A percentile compares a stretch with the other conserved stretches of the same genome.
Conservation (phyloP, 2,797 vertebrate species). For the Tiaroga cobitis region DNA sequence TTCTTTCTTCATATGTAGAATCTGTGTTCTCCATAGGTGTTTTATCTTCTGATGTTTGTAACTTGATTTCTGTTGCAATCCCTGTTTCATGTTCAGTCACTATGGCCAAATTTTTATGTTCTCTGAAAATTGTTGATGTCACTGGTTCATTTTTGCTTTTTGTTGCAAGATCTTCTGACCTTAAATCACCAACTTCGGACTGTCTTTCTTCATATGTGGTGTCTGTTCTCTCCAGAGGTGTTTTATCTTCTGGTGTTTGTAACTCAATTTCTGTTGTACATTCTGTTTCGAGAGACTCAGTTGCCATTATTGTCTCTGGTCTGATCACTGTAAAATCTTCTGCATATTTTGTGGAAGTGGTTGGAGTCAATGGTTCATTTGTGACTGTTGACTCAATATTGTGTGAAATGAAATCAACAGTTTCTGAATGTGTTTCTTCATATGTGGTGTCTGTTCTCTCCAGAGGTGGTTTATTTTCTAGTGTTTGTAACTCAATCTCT, state of each 20-base stretch:
- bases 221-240: background rate
- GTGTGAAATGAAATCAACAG: background rate
- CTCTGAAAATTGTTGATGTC: no score
- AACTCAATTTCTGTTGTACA: background rate
- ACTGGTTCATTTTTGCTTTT: background rate
- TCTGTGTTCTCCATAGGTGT: no score
- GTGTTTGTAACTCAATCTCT: no score
- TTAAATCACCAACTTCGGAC: background rate
- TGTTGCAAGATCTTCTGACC: background rate
- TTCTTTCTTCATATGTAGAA: no score
- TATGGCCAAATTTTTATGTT: no score
- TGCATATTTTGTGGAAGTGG: background rate
- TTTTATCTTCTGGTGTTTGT: background rate
- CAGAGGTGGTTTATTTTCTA: no score
- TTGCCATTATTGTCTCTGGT: background rate
- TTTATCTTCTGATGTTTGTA: no score
- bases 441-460: background rate
- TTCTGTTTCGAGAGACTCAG: constrained; percentile 16
- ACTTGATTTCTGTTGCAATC: no score
- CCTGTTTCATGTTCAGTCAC: no score
- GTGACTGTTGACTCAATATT: background rate
- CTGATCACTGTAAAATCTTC: background rate
- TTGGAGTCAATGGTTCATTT: background rate
- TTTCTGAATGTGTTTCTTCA: background rate
- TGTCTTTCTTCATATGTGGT: background rate